These are phyloP conservation scores for Bellardia bayeri DNA, from an alignment of 2,888 invertebrate species.

Conservation along the genomic window DNA sequence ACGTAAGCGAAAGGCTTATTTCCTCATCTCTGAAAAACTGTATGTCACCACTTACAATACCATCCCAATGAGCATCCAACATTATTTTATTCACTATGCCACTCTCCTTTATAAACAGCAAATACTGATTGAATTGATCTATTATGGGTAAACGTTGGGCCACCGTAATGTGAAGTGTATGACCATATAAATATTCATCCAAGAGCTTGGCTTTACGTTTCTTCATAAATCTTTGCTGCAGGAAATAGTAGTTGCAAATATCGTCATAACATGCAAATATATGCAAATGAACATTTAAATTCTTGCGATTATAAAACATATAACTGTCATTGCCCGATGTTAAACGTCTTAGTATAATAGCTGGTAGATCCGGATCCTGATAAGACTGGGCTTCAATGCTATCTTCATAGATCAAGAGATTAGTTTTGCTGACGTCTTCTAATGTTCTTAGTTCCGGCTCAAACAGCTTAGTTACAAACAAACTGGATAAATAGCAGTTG, in stretches of 20 bases:
- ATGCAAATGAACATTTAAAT: constrained; percentile 34
- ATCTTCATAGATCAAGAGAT: constrained; percentile 33
- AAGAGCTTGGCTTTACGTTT: constrained; percentile 24
- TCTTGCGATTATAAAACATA: constrained; percentile 16
- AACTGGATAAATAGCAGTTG: constrained; percentile 46
- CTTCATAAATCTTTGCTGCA: constrained; percentile 38
- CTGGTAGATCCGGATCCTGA: not conserved
- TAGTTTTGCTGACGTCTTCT: constrained; percentile 35
- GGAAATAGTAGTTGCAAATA: constrained; percentile 34
- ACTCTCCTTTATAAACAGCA: constrained; percentile 32
- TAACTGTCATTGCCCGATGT: constrained; percentile 32
- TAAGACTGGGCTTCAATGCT: constrained; percentile 3
- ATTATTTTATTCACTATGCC: constrained; percentile 27
- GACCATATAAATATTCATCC: not conserved
- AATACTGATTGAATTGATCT: constrained; percentile 47
- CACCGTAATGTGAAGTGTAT: constrained; percentile 3
- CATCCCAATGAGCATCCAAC: constrained; percentile 42
- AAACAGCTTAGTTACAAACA: constrained; percentile 34
- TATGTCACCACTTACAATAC: constrained; percentile 33
- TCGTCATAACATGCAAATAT: not conserved
- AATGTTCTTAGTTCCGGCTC: constrained; percentile 1
- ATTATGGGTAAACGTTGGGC: constrained; percentile 23
- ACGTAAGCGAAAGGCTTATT: not conserved
- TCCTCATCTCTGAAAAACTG: constrained; percentile 13
- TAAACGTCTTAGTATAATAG: constrained; percentile 8